phyloP scores from a whole-genome alignment of 2,113 vertebrate genomes.

The Silurus asotus region DNA sequence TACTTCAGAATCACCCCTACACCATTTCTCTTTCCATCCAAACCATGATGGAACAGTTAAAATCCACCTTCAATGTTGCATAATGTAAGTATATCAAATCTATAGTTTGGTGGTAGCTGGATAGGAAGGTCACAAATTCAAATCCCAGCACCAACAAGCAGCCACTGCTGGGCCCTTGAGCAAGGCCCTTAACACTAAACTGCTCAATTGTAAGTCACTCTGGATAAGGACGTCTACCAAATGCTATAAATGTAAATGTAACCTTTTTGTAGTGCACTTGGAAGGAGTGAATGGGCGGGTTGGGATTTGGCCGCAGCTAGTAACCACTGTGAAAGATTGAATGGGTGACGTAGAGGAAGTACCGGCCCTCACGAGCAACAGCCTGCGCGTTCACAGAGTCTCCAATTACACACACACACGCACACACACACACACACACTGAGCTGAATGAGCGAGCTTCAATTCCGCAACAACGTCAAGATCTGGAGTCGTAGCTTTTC shows the following conservation, averaged over 20 bases:
- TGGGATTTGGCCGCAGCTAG: constrained; percentile 4
- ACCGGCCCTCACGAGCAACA: constrained; percentile 38
- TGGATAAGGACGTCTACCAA: too few species aligned
- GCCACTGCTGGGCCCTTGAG: too few species aligned
- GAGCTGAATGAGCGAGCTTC: constrained; percentile 40
- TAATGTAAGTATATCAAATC: neutral
- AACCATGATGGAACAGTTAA: too few species aligned
- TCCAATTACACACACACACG: constrained; percentile 36
- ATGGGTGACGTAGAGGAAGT: constrained; percentile 60
- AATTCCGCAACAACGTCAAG: constrained; percentile 25
- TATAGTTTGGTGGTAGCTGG: too few species aligned
- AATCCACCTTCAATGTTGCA: too few species aligned
- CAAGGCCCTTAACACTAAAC: too few species aligned
- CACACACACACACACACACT: neutral
- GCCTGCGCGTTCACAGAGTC: constrained; percentile 25
- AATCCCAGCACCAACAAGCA: too few species aligned
- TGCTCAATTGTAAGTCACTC: too few species aligned
- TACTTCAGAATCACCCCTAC: too few species aligned
- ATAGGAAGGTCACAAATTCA: too few species aligned
- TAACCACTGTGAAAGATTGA: constrained; percentile 40
- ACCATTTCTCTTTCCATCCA: too few species aligned
- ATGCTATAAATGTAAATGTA: too few species aligned
- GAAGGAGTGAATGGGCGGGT: neutral
- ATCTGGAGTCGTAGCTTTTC: neutral
- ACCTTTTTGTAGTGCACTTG: neutral